These are phyloP conservation scores for Otis tarda DNA, from an alignment of 2,113 vertebrate genomes.

Conservation along the genomic window DNA sequence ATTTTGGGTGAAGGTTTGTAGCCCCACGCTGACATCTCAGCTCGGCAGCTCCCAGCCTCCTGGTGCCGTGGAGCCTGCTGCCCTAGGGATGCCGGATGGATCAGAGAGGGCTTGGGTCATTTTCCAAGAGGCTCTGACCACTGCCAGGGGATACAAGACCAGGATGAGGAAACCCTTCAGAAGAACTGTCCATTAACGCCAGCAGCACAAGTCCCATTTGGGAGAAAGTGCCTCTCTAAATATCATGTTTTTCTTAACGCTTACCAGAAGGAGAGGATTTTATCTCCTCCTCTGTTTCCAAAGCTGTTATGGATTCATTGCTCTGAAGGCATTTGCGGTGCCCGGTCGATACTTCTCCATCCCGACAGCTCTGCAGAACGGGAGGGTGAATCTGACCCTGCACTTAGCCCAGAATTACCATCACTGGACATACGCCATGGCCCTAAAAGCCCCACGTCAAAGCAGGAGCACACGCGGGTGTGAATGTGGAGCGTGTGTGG, in stretches of 20 bases:
- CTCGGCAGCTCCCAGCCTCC: background rate
- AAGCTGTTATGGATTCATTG: background rate
- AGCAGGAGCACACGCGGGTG: background rate
- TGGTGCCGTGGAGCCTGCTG: background rate
- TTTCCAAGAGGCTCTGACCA: background rate
- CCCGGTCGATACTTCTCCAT: background rate
- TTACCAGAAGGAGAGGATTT: background rate
- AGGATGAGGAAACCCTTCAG: background rate
- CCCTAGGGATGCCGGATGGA: background rate
- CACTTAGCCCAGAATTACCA: background rate
- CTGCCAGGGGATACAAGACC: background rate
- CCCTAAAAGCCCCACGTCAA: background rate
- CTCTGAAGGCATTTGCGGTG: background rate
- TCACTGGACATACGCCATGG: background rate
- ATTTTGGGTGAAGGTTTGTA: background rate
- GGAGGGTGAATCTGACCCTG: background rate
- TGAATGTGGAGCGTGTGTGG: background rate
- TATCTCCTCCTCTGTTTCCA: background rate
- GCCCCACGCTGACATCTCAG: rapidly evolving
- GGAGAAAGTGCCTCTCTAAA: background rate
- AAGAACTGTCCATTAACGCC: background rate
- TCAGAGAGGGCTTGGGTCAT: background rate
- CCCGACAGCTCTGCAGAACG: background rate
- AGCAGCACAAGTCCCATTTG: background rate
- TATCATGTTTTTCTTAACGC: background rate